Conservation (phyloP, 2,113 vertebrate species). For the Rhadina sibilatrix region DNA sequence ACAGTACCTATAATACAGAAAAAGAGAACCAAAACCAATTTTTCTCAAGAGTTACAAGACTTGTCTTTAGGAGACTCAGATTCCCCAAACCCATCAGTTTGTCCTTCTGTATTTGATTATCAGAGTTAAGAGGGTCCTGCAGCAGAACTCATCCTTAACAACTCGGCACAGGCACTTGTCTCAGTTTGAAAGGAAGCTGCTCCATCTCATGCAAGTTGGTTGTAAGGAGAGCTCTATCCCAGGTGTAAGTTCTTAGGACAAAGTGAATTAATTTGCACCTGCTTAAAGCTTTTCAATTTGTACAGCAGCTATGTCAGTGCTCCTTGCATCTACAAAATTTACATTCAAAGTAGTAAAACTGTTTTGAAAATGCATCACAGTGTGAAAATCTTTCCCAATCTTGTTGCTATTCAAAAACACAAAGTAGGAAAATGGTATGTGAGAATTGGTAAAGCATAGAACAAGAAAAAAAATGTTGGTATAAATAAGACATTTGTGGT, state of each 20-base stretch:
- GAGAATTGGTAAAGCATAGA: slow-evolving; percentile 35
- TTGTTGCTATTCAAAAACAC: slow-evolving; percentile 41
- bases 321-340: slow-evolving; percentile 56
- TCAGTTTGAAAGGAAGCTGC: background rate
- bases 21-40: background rate
- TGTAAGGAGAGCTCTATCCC: slow-evolving; percentile 19
- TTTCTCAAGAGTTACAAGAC: background rate
- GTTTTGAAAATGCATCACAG: slow-evolving; percentile 61
- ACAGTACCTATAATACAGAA: background rate
- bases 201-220: background rate
- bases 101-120: background rate
- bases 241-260: slow-evolving; percentile 32
- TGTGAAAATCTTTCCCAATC: slow-evolving; percentile 29
- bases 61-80: background rate
- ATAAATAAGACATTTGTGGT: background rate
- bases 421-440: background rate
- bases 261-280: slow-evolving; percentile 44
- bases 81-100: background rate
- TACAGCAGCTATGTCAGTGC: slow-evolving; percentile 3
- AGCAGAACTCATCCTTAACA: background rate
- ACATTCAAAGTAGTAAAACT: slow-evolving; percentile 64
- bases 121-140: background rate
- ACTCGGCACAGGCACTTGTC: background rate
- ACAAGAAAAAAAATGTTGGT: background rate
- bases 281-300: slow-evolving; percentile 27